A percentile compares a stretch with the other conserved stretches of the same genome.
Evolutionary conservation across 2,113 vertebrate species (phyloP).

Genomic region (Myxocyprinus asiaticus): DNA sequence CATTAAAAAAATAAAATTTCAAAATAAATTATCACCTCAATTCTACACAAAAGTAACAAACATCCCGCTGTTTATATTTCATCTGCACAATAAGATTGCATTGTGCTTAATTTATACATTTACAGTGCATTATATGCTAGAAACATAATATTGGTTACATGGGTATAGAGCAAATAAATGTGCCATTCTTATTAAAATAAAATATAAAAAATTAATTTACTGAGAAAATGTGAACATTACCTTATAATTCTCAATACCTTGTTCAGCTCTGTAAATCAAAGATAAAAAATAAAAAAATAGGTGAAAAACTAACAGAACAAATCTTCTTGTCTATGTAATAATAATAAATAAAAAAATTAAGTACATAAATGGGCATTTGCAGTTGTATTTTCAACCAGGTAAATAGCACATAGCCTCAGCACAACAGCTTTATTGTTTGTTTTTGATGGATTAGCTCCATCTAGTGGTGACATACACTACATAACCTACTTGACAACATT

Average conservation of each 20-base stretch:
- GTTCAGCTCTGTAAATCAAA: slow-evolving; percentile 72
- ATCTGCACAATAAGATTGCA: not conserved
- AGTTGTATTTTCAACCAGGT: not conserved
- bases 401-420: not conserved
- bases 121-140: no score
- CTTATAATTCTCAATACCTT: slow-evolving; percentile 74
- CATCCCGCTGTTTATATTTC: not conserved
- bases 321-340: not conserved
- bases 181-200: no score
- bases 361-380: not conserved
- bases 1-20: not conserved
- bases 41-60: not conserved
- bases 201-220: not conserved
- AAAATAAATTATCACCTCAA: no score
- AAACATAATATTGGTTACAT: no score
- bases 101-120: not conserved
- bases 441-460: slow-evolving; percentile 34
- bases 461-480: slow-evolving; percentile 40
- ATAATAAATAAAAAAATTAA: not conserved
- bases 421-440: not conserved
- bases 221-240: slow-evolving; percentile 55
- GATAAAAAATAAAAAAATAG: not conserved
- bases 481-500: not conserved
- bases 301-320: not conserved
- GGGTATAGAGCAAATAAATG: no score